These are phyloP conservation scores for Sarotherodon lohbergeri DNA, from an alignment of 2,113 vertebrate species.

Conservation along the genomic window DNA sequence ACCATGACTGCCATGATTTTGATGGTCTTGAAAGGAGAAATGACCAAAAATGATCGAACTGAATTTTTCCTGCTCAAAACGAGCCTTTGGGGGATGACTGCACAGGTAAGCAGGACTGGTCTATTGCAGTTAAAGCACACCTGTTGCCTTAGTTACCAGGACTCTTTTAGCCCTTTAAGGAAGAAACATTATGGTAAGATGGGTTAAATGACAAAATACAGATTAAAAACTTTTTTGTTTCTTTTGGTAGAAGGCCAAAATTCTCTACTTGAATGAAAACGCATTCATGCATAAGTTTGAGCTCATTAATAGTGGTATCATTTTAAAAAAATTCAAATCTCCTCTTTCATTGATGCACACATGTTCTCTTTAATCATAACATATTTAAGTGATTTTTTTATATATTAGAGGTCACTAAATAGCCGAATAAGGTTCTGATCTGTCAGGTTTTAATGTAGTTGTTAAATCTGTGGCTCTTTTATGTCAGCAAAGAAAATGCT, in stretches of 20 bases:
- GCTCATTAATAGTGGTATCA: not conserved
- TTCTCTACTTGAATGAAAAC: not conserved
- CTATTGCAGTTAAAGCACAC: not conserved
- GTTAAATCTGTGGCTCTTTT: not conserved
- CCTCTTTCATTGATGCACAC: not conserved
- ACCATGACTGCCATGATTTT: not conserved
- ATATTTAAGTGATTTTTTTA: fast-evolving
- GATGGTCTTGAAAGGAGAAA: not conserved
- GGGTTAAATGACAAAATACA: not conserved
- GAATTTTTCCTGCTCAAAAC: not conserved
- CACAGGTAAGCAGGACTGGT: not conserved
- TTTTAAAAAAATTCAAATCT: not conserved
- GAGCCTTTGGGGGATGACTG: not conserved
- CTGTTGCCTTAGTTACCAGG: not conserved
- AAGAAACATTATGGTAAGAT: not conserved
- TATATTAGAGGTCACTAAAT: not conserved
- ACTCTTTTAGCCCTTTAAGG: not conserved
- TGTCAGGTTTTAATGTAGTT: not conserved
- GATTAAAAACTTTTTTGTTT: not conserved
- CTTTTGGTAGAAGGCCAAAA: not conserved
- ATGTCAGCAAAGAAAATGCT: not conserved
- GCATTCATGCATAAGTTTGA: not conserved
- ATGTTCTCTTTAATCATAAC: not conserved
- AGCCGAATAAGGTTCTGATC: too few species aligned
- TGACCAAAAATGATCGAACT: not conserved